Evolutionary conservation across 2,888 invertebrate genomes (phyloP).

Genomic region (Buathra laborator): DNA sequence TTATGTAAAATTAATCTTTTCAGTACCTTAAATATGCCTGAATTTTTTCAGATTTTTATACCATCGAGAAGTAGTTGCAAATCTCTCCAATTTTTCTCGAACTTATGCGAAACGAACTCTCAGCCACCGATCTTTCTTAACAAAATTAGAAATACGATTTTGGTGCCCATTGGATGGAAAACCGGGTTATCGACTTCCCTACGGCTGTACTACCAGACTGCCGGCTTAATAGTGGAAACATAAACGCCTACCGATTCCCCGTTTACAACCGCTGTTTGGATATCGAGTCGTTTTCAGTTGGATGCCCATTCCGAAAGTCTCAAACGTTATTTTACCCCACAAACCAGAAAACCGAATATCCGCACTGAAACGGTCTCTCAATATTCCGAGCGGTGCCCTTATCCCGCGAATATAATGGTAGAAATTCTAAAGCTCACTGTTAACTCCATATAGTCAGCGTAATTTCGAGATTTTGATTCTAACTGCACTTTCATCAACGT

Average conservation of each 20-base stretch:
- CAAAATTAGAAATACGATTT: too few species aligned
- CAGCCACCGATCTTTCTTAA: too few species aligned
- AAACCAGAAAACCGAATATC: conserved; percentile 4
- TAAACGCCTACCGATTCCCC: conserved; percentile 21
- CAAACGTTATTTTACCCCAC: conserved; percentile 8
- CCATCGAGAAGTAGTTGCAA: too few species aligned
- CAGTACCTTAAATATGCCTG: too few species aligned
- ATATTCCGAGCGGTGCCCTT: background rate
- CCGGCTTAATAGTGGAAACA: background rate
- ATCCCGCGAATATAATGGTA: background rate
- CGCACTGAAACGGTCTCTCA: background rate
- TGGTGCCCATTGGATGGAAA: background rate
- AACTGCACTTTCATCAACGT: too few species aligned
- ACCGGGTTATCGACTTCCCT: conserved; percentile 20
- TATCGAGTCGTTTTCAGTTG: conserved; percentile 51
- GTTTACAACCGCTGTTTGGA: background rate
- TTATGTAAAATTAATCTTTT: too few species aligned
- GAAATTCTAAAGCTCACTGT: background rate
- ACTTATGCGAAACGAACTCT: too few species aligned
- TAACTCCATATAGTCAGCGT: background rate
- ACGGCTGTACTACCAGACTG: background rate
- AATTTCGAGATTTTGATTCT: too few species aligned
- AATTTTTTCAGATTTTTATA: too few species aligned
- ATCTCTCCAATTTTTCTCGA: too few species aligned
- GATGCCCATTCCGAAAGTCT: conserved; percentile 23